Conservation (phyloP, 2,113 vertebrate genomes). For the Sarotherodon lohbergeri region DNA sequence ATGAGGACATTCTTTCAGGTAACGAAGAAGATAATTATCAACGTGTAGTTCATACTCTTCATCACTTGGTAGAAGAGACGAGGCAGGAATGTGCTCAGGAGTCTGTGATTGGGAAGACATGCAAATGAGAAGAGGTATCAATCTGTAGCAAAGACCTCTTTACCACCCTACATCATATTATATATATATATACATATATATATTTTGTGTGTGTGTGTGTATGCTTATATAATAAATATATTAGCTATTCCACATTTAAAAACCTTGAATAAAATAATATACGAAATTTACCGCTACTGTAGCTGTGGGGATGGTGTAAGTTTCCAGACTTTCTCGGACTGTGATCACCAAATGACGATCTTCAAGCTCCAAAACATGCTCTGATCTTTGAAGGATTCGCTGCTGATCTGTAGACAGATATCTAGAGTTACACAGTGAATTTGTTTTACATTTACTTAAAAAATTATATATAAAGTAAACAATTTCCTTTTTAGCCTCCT, state of each 20-base stretch:
- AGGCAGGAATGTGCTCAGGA: neutral
- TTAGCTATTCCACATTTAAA: neutral
- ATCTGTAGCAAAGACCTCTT: accelerated
- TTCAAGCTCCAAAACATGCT: too few relatives aligned
- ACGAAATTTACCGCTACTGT: neutral
- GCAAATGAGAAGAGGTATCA: accelerated
- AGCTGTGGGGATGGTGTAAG: neutral
- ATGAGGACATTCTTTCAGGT: neutral
- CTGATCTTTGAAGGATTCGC: neutral
- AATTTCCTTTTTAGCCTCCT: neutral
- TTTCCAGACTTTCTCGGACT: neutral
- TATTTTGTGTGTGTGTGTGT: neutral
- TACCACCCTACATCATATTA: neutral
- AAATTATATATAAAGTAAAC: neutral
- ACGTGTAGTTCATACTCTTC: neutral
- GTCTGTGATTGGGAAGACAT: accelerated
- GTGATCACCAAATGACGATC: neutral
- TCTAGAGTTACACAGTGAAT: neutral
- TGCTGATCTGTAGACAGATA: slow-evolving; percentile 6
- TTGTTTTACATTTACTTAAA: neutral
- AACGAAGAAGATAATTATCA: neutral
- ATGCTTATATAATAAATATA: neutral
- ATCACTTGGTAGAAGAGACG: neutral
- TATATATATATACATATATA: neutral
- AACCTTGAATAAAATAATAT: neutral